Evolutionary conservation across 2,113 vertebrate species (phyloP).

Genomic region (Arizona elegans): DNA sequence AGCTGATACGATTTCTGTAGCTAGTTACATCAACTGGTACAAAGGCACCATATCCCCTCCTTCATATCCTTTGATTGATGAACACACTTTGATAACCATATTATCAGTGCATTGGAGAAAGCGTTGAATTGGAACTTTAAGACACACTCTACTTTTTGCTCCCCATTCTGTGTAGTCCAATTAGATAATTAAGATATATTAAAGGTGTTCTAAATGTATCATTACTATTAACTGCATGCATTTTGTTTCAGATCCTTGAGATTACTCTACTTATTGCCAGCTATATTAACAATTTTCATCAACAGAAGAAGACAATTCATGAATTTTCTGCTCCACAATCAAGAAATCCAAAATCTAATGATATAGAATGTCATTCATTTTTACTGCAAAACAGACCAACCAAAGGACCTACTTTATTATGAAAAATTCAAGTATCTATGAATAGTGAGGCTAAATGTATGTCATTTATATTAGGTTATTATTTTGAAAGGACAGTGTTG

Average conservation of each 20-base stretch:
- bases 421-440: constrained; percentile 45
- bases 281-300: constrained; percentile 90
- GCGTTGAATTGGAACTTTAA: background rate
- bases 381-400: constrained; percentile 78
- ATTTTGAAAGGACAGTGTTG: background rate
- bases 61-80: background rate
- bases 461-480: background rate
- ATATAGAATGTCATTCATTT: constrained; percentile 77
- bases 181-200: background rate
- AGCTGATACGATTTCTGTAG: background rate
- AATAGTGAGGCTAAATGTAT: background rate
- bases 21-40: background rate
- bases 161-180: background rate
- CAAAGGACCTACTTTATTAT: constrained; percentile 89
- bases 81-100: background rate
- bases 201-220: background rate
- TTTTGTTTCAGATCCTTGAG: constrained; percentile 85
- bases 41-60: background rate
- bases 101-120: background rate
- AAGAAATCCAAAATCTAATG: constrained; percentile 73
- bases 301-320: constrained; percentile 84
- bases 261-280: constrained; percentile 89
- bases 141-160: background rate
- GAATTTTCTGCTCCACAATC: constrained; percentile 85
- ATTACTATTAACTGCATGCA: background rate